Evolutionary conservation across 2,113 vertebrate species (phyloP).

Genomic region (Lichenostomus cassidix): DNA sequence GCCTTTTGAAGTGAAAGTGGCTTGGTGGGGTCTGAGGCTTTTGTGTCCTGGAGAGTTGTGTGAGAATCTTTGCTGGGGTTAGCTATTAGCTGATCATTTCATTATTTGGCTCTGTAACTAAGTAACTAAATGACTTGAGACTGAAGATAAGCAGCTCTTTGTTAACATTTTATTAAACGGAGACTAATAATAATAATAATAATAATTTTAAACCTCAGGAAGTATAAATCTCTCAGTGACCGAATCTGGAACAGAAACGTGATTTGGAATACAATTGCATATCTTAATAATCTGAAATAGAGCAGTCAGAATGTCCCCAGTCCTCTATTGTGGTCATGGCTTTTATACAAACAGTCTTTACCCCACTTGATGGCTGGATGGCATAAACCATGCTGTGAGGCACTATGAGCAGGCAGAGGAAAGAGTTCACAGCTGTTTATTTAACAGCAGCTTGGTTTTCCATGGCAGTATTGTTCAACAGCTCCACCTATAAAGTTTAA

Average conservation of each 20-base stretch:
- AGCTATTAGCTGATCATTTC: constrained; percentile 52
- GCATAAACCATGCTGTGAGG: constrained; percentile 3
- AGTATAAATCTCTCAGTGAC: background rate
- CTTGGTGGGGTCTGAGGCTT: constrained; percentile 45
- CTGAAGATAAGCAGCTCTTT: constrained; percentile 58
- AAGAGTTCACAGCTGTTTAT: constrained; percentile 26
- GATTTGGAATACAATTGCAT: background rate
- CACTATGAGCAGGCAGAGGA: background rate
- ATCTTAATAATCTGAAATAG: background rate
- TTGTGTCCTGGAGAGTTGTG: constrained; percentile 19
- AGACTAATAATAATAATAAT: background rate
- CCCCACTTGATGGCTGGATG: constrained; percentile 1
- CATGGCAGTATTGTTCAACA: background rate
- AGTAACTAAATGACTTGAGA: constrained; percentile 58
- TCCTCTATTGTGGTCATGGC: background rate
- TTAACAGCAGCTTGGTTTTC: constrained; percentile 21
- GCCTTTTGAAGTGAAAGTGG: constrained; percentile 58
- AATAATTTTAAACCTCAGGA: constrained; percentile 13
- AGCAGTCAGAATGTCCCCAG: background rate
- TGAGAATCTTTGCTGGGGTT: constrained; percentile 62
- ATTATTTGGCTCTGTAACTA: constrained; percentile 65
- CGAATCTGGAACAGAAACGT: background rate
- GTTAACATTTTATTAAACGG: constrained; percentile 46
- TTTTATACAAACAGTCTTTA: constrained; percentile 18
- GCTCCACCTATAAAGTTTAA: constrained; percentile 25